These are phyloP conservation scores for Acrocephalus kingi DNA, from an alignment of 2,113 vertebrate species.

Conservation along the genomic window DNA sequence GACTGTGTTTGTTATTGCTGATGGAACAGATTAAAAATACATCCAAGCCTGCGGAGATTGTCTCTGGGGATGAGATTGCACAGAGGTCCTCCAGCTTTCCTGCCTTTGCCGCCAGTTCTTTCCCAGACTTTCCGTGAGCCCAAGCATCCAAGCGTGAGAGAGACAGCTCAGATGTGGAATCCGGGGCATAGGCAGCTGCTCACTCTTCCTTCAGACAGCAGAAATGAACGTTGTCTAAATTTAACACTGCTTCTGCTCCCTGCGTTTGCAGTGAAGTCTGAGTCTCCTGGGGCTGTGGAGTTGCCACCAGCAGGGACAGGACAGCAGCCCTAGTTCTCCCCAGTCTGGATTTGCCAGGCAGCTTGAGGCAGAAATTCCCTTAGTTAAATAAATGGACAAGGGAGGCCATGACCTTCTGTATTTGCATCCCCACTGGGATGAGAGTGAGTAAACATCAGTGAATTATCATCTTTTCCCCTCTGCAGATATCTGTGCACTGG, in stretches of 20 bases:
- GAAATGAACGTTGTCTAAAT: background rate
- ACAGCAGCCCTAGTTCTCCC: background rate
- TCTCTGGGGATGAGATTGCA: background rate
- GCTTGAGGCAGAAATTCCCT: background rate
- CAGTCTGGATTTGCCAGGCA: background rate
- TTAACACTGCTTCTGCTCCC: background rate
- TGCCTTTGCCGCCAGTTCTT: background rate
- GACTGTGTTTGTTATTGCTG: slow-evolving; percentile 43
- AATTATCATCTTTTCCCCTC: background rate
- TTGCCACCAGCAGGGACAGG: background rate
- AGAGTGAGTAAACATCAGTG: background rate
- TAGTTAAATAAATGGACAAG: background rate
- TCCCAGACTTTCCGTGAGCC: background rate
- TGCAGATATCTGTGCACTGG: background rate
- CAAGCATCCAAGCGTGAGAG: slow-evolving; percentile 8
- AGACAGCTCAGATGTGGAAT: slow-evolving; percentile 23
- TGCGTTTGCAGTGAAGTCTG: background rate
- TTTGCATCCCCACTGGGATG: background rate
- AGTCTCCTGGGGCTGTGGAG: background rate
- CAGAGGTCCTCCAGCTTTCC: slow-evolving; percentile 5
- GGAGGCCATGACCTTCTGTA: background rate
- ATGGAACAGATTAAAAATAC: slow-evolving; percentile 56
- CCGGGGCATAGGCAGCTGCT: background rate
- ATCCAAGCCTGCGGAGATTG: background rate
- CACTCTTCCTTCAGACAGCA: background rate